Evolutionary conservation across 2,113 vertebrate species (phyloP), one percentile per base, ranked within the genome.

Genomic region (Calonectris borealis): DNA sequence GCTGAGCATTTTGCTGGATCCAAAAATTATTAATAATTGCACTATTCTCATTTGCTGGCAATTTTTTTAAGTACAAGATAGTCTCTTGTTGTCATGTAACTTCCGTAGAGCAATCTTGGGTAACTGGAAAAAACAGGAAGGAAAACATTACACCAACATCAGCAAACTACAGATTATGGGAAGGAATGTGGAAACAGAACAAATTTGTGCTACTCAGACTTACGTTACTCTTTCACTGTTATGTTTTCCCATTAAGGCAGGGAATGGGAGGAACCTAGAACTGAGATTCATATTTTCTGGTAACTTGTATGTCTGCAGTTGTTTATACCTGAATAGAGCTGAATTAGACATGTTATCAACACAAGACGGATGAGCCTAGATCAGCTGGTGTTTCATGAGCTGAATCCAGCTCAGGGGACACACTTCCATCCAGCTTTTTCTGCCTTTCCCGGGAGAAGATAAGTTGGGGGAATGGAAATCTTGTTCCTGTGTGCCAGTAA

Each of bases 91-190:
- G 29, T 64, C 25, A 2, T 54, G 4, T 58, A 70, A 71, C 29
- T 77, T 90, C 64, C 1, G 9, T 44, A 27, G 9, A 55, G 21
- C 46, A 66, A 0, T 42, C 48, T 96, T 96, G 83, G 42, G 91
- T 78, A 95, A 97, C 76, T 92, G 76, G 38, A 69, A 70, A 46
- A 82, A 80, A 80, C 10, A 52, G 94, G 96, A 96, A 97, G 95
- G 83, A 92, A 89, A 88, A 78, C 7, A 13, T 94, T 94, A 21
- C 88, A 54, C 42, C 66, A 94, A 0, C 54, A 58, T 73, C 68
- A 83, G 51, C 83, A 83, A 92, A 38, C 72, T 90, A 18, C 40
- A 88, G 38, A 46, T 88, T 70, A 73, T 78, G 90, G 55, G 71
- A 88, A 95, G 57, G 40, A 90, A 73, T 70, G 58, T 62, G 46